Evolutionary conservation across 2,797 vertebrate genomes (phyloP).

Genomic region (Gallinago nigripennis): DNA sequence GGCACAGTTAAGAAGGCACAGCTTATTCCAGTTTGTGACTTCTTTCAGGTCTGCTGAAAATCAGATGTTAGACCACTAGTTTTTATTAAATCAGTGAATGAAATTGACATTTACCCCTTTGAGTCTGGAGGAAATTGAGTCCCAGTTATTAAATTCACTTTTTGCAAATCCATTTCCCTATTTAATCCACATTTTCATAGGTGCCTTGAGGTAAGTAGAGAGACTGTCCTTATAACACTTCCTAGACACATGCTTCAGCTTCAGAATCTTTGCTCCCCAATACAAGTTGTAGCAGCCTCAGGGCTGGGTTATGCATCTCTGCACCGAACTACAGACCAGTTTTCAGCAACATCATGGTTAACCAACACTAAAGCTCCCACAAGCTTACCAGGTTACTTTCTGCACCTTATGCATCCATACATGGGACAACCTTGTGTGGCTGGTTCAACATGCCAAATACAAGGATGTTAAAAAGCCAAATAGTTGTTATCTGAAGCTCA

Average conservation of each 20-base stretch:
- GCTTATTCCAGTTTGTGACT: not conserved
- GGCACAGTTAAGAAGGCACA: not conserved
- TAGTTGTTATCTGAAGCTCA: constrained; percentile 11
- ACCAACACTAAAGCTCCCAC: not conserved
- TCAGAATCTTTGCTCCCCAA: not conserved
- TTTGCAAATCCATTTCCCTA: not conserved
- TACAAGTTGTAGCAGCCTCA: not conserved
- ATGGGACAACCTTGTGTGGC: not conserved
- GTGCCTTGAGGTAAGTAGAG: not conserved
- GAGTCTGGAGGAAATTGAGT: not conserved
- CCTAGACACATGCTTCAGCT: not conserved
- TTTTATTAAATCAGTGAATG: not conserved
- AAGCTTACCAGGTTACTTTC: not conserved
- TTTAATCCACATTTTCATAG: not conserved
- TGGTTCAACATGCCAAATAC: not conserved
- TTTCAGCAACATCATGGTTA: not conserved
- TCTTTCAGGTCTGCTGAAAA: not conserved
- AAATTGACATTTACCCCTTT: not conserved
- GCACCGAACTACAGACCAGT: not conserved
- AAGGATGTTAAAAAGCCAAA: constrained; percentile 24
- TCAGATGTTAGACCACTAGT: not conserved
- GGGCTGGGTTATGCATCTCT: not conserved
- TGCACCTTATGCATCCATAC: accelerated
- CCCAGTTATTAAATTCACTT: not conserved
- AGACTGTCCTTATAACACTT: not conserved